Conservation (phyloP, 2,797 vertebrate genomes). For the Acanthis flammea region DNA sequence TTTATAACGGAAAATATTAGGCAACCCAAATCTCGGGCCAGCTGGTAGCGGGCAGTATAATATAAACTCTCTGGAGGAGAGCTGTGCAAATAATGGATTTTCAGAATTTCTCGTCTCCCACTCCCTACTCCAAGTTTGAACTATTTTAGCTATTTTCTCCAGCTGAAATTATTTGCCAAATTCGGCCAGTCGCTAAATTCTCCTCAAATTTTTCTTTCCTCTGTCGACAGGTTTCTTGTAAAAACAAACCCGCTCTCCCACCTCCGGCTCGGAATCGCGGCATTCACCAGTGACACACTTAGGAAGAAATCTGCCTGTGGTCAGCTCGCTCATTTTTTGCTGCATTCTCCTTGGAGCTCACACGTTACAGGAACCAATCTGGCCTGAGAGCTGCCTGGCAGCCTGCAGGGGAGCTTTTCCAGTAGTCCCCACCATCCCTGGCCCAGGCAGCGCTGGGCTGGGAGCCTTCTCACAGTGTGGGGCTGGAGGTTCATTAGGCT, state of each 20-base stretch:
- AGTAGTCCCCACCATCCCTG: neutral
- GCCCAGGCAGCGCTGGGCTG: rapidly evolving
- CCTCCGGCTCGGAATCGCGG: neutral
- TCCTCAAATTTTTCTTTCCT: slow-evolving; percentile 10
- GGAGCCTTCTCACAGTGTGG: neutral
- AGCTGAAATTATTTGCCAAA: slow-evolving; percentile 18
- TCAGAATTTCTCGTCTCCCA: slow-evolving; percentile 15
- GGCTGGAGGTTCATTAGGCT: neutral
- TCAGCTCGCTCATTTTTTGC: neutral
- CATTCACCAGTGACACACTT: neutral
- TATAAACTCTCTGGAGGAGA: slow-evolving; percentile 23
- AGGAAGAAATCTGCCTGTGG: slow-evolving; percentile 53
- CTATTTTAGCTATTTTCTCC: slow-evolving; percentile 55
- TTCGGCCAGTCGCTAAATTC: neutral
- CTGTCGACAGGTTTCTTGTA: neutral
- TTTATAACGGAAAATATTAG: slow-evolving; percentile 67
- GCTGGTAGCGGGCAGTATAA: slow-evolving; percentile 54
- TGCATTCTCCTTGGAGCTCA: neutral
- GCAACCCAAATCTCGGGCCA: neutral
- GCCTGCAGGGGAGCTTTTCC: neutral
- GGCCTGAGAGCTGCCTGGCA: neutral
- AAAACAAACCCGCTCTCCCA: slow-evolving; percentile 14
- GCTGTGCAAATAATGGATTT: slow-evolving; percentile 48
- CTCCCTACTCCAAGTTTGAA: neutral
- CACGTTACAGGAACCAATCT: neutral